These are phyloP conservation scores for Agrochola circellaris DNA, from an alignment of 2,888 invertebrate genomes.

Conservation along the genomic window DNA sequence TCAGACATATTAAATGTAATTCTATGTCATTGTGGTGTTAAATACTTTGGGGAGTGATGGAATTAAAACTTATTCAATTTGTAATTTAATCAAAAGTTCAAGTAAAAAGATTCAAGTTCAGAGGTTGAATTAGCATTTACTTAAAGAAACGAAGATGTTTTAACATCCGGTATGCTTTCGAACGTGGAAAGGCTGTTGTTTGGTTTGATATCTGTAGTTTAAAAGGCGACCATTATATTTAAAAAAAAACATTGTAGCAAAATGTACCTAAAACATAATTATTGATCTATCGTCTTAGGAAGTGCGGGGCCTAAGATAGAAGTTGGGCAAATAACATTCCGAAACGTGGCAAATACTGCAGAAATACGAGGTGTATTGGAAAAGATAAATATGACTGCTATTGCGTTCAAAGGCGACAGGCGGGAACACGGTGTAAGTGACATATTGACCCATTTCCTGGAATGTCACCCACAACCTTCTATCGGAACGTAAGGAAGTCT, in stretches of 20 bases:
- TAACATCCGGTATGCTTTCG: neutral
- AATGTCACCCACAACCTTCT: constrained; percentile 22
- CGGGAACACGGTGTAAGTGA: constrained; percentile 32
- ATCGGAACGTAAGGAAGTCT: neutral
- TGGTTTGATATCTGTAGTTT: neutral
- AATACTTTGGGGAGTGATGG: constrained; percentile 32
- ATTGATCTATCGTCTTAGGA: neutral
- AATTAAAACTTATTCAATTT: constrained; percentile 32
- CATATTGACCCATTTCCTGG: constrained; percentile 43
- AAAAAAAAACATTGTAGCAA: neutral
- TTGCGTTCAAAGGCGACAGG: constrained; percentile 38
- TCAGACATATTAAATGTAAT: constrained; percentile 64
- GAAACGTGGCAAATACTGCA: neutral
- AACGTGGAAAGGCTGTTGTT: neutral
- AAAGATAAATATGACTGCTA: constrained; percentile 27
- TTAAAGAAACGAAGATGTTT: neutral
- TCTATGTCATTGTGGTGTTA: constrained; percentile 58
- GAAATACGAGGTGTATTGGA: constrained; percentile 19
- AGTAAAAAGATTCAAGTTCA: constrained; percentile 8
- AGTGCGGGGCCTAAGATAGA: neutral
- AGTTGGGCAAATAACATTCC: neutral
- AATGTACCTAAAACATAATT: neutral
- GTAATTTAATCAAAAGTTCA: constrained; percentile 17
- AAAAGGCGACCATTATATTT: neutral
- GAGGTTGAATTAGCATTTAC: constrained; percentile 4